A percentile compares a stretch with the other conserved stretches of the same genome.
Conservation (phyloP, 2,888 invertebrate genomes). For the Lampropteryx suffumata region DNA sequence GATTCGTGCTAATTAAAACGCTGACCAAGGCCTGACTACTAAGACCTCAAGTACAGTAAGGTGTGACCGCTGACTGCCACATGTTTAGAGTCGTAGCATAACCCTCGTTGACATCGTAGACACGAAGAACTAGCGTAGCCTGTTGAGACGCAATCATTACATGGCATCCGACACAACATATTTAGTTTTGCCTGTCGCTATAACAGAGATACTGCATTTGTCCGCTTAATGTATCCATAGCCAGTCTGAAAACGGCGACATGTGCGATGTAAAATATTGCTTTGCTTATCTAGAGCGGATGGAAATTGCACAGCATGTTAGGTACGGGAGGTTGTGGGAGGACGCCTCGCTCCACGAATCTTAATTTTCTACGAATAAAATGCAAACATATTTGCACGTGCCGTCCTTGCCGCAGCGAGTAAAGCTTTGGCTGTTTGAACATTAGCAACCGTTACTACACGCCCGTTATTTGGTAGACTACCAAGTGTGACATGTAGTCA, state of each 20-base stretch:
- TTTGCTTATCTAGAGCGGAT: slow-evolving; percentile 58
- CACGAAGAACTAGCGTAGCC: too few relatives aligned
- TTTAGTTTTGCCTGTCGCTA: too few relatives aligned
- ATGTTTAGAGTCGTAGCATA: too few relatives aligned
- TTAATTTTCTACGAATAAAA: slow-evolving; percentile 66
- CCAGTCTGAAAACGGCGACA: slow-evolving; percentile 49
- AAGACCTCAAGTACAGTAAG: too few relatives aligned
- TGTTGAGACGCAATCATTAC: too few relatives aligned
- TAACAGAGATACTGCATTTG: neutral
- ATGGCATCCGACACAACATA: too few relatives aligned
- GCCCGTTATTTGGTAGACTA: too few relatives aligned
- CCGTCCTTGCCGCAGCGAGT: slow-evolving; percentile 18
- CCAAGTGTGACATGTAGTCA: too few relatives aligned
- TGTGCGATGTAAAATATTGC: slow-evolving; percentile 61
- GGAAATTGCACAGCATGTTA: slow-evolving; percentile 55
- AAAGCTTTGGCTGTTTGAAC: neutral
- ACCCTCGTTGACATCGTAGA: too few relatives aligned
- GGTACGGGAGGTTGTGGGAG: slow-evolving; percentile 27
- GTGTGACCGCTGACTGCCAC: too few relatives aligned
- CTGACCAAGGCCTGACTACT: too few relatives aligned
- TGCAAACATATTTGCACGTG: slow-evolving; percentile 51
- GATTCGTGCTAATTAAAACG: too few relatives aligned
- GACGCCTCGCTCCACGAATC: slow-evolving; percentile 47
- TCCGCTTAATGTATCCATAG: slow-evolving; percentile 21
- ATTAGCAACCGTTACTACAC: neutral